Percentiles rank a stretch among this genome's conserved stretches.
Evolutionary conservation across 2,888 invertebrate species (phyloP).

Genomic region (Poecilobothrus nobilitatus): DNA sequence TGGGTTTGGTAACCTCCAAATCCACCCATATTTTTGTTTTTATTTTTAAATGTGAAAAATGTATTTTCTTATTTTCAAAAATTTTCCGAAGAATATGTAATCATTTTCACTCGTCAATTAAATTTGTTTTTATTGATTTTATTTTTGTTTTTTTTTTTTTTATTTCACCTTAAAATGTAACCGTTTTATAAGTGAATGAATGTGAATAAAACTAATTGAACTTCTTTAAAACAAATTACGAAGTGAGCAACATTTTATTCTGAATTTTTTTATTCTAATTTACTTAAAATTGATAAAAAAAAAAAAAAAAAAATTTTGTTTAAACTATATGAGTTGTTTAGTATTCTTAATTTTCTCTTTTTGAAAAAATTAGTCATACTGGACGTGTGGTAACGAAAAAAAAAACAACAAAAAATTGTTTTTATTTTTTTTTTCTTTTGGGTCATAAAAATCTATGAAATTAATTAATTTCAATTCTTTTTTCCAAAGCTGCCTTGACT

Average conservation of each 20-base stretch:
- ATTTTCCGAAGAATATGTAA: not conserved
- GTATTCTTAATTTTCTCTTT: no score
- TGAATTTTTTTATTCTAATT: not conserved
- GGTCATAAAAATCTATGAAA: constrained; percentile 3
- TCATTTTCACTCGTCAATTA: not conserved
- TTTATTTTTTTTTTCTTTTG: not conserved
- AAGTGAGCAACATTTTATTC: not conserved
- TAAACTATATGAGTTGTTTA: no score
- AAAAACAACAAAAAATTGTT: not conserved
- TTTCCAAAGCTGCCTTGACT: not conserved
- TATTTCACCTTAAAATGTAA: not conserved
- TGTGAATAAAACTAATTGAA: not conserved
- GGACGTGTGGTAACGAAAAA: not conserved
- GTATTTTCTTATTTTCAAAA: not conserved
- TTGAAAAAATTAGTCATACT: not conserved
- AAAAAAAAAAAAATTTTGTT: no score
- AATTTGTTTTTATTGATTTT: not conserved
- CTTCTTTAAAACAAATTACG: not conserved
- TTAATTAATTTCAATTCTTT: not conserved
- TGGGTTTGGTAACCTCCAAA: constrained; percentile 23
- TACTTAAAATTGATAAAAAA: not conserved
- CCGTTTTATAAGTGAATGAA: not conserved
- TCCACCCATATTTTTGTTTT: constrained; percentile 25
- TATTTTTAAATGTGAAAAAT: not conserved
- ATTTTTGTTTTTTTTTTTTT: not conserved